Conservation (phyloP, 2,797 vertebrate species). For the Spatula versicolor region DNA sequence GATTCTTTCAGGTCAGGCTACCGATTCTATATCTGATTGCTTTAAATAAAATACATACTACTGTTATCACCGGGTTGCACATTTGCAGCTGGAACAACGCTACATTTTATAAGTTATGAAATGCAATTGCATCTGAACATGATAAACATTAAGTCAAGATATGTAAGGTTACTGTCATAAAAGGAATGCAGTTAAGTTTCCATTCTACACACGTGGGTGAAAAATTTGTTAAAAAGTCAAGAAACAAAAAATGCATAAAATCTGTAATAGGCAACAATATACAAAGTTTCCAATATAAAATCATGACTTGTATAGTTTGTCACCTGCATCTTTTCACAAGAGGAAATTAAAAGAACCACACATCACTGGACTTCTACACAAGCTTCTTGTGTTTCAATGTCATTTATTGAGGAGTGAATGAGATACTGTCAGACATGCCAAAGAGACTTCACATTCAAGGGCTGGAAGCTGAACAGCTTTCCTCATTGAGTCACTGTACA, state of each 20-base stretch:
- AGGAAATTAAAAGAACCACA: constrained; percentile 76
- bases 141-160: constrained; percentile 26
- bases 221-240: constrained; percentile 45
- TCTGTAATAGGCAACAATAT: constrained; percentile 44
- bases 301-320: constrained; percentile 6
- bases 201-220: constrained; percentile 27
- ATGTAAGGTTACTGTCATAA: constrained; percentile 35
- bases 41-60: neutral
- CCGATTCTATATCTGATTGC: neutral
- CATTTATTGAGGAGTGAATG: constrained; percentile 85
- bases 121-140: constrained; percentile 40
- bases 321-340: constrained; percentile 63
- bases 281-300: constrained; percentile 57
- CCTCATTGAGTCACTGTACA: constrained; percentile 72
- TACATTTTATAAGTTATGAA: constrained; percentile 18
- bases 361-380: constrained; percentile 78
- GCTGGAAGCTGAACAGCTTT: constrained; percentile 77
- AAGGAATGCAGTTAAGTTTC: constrained; percentile 32
- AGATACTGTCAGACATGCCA: constrained; percentile 83
- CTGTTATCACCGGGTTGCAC: neutral
- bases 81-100: constrained; percentile 29
- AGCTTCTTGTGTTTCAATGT: constrained; percentile 78
- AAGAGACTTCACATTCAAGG: constrained; percentile 84
- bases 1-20: constrained; percentile 22
- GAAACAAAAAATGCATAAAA: constrained; percentile 49